A percentile compares a stretch with the other conserved stretches of the same genome.
Evolutionary conservation across 1,140 invertebrate genomes (phyloP).

Genomic region (Palaemon carinicauda): DNA sequence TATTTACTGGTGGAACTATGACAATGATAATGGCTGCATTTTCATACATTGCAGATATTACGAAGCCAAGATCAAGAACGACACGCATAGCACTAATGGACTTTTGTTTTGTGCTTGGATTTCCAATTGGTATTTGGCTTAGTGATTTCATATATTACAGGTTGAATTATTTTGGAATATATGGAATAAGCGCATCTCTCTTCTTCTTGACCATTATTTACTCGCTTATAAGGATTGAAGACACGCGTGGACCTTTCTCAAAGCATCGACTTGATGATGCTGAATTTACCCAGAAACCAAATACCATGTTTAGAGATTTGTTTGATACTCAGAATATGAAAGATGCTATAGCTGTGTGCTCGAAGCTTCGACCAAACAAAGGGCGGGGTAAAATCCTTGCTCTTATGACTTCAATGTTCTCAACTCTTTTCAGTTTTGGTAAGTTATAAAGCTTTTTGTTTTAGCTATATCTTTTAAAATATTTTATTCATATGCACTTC

Average conservation of each 20-base stretch:
- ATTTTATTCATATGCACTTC: no score
- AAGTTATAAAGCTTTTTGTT: no score
- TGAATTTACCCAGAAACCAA: neutral
- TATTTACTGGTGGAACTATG: slow-evolving; percentile 25
- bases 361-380: neutral
- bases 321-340: neutral
- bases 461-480: no score
- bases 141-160: slow-evolving; percentile 17
- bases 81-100: slow-evolving; percentile 39
- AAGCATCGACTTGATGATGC: neutral
- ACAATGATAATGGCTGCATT: slow-evolving; percentile 39
- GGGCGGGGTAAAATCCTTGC: neutral
- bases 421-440: neutral
- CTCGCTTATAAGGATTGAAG: neutral
- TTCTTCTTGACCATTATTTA: neutral
- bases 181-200: neutral
- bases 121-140: slow-evolving; percentile 9
- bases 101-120: neutral
- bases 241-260: slow-evolving; percentile 30
- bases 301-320: neutral
- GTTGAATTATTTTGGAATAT: slow-evolving; percentile 14
- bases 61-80: slow-evolving; percentile 3
- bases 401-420: neutral
- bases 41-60: slow-evolving; percentile 44
- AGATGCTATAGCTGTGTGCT: neutral